These are phyloP conservation scores for Yponomeuta malinellus DNA, from an alignment of 2,888 invertebrate genomes.

Conservation along the genomic window DNA sequence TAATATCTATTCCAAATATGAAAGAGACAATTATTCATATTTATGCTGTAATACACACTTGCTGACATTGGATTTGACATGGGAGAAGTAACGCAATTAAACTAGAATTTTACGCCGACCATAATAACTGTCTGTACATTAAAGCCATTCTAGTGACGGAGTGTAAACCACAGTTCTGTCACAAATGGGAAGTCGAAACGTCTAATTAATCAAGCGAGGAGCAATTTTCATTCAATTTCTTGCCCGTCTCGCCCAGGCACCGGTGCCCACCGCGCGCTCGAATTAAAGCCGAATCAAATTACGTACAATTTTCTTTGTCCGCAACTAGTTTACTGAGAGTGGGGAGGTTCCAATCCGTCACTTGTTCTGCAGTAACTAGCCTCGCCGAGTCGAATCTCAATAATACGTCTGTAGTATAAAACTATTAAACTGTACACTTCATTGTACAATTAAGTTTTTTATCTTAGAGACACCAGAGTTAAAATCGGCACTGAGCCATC, in stretches of 20 bases:
- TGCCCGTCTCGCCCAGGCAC: background rate
- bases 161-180: background rate
- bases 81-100: background rate
- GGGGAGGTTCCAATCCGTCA: background rate
- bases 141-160: background rate
- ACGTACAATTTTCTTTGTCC: background rate
- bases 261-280: background rate
- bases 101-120: too few species aligned
- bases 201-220: background rate
- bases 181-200: background rate
- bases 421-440: too few species aligned
- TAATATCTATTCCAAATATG: too few species aligned
- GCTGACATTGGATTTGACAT: too few species aligned
- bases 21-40: too few species aligned
- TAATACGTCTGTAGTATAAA: too few species aligned
- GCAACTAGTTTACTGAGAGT: background rate
- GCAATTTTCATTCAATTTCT: background rate
- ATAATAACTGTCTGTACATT: background rate
- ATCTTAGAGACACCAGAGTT: too few species aligned
- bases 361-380: too few species aligned
- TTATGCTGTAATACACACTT: too few species aligned
- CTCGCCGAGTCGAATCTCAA: too few species aligned
- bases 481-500: too few species aligned
- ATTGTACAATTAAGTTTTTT: too few species aligned
- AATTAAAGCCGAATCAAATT: slow-evolving; percentile 1